Evolutionary conservation across 2,888 invertebrate genomes (phyloP).

Genomic region (Melinaea marsaeus): DNA sequence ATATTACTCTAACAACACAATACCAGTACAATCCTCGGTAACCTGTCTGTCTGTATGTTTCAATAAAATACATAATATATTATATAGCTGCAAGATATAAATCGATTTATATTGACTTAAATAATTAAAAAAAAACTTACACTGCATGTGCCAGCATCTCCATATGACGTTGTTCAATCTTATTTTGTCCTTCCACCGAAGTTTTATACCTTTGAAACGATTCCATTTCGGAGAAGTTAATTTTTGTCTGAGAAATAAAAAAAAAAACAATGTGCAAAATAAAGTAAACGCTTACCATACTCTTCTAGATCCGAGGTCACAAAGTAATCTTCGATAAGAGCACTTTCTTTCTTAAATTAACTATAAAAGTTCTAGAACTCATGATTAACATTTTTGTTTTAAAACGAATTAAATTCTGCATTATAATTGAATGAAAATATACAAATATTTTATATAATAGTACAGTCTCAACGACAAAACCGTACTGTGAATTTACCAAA

Average conservation of each 20-base stretch:
- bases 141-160: conserved; percentile 99
- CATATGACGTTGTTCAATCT: conserved; percentile 99
- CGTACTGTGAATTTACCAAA: conserved; percentile 51
- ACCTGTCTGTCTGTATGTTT: no score
- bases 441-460: conserved; percentile 39
- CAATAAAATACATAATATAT: no score
- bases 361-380: conserved; percentile 58
- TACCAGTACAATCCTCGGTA: no score
- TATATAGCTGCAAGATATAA: not conserved
- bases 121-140: conserved; percentile 73
- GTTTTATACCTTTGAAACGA: conserved; percentile 97
- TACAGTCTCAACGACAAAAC: conserved; percentile 51
- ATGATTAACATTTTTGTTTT: conserved; percentile 61
- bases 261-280: conserved; percentile 35
- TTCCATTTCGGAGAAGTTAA: conserved; percentile 99
- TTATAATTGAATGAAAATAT: conserved; percentile 47
- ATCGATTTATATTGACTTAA: conserved; percentile 1
- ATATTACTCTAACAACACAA: no score
- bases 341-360: conserved; percentile 50
- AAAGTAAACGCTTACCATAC: conserved; percentile 54
- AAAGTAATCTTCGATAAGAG: conserved; percentile 52
- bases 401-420: conserved; percentile 54
- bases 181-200: conserved; percentile 99
- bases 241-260: conserved; percentile 89
- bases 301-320: conserved; percentile 52